Conservation (phyloP, 2,113 vertebrate species). For the Chascanopsetta lugubris region DNA sequence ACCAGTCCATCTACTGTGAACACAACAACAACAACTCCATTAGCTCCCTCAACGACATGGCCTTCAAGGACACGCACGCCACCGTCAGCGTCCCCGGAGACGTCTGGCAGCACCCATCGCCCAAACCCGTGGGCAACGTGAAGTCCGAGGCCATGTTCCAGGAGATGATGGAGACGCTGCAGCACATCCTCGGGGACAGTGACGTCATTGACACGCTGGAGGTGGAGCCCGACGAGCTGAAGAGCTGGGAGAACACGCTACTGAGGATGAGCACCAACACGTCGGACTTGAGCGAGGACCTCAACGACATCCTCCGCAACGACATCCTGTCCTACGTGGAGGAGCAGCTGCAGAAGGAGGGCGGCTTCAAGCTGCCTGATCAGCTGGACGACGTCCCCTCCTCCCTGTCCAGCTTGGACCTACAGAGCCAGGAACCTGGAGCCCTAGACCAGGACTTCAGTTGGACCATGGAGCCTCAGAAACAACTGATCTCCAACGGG, state of each 20-base stretch:
- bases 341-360: slow-evolving; percentile 73
- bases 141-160: slow-evolving; percentile 51
- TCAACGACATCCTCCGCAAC: slow-evolving; percentile 41
- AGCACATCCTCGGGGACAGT: slow-evolving; percentile 57
- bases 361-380: slow-evolving; percentile 21
- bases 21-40: slow-evolving; percentile 58
- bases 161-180: slow-evolving; percentile 74
- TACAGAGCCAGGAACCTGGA: slow-evolving; percentile 39
- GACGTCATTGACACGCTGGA: slow-evolving; percentile 36
- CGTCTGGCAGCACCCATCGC: background rate
- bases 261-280: slow-evolving; percentile 59
- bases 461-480: slow-evolving; percentile 36
- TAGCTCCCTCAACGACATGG: slow-evolving; percentile 64
- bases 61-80: slow-evolving; percentile 74
- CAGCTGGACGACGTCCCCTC: slow-evolving; percentile 27
- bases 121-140: background rate
- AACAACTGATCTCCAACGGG: slow-evolving; percentile 26
- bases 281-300: slow-evolving; percentile 40
- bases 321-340: slow-evolving; percentile 71
- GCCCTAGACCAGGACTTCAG: slow-evolving; percentile 33
- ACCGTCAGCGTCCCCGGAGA: slow-evolving; percentile 67
- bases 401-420: slow-evolving; percentile 44
- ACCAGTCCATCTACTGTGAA: slow-evolving; percentile 70
- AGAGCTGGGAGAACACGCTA: slow-evolving; percentile 78
- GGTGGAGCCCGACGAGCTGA: slow-evolving; percentile 41